Conservation (phyloP, 2,888 invertebrate species). For the Dexiosoma caninum region DNA sequence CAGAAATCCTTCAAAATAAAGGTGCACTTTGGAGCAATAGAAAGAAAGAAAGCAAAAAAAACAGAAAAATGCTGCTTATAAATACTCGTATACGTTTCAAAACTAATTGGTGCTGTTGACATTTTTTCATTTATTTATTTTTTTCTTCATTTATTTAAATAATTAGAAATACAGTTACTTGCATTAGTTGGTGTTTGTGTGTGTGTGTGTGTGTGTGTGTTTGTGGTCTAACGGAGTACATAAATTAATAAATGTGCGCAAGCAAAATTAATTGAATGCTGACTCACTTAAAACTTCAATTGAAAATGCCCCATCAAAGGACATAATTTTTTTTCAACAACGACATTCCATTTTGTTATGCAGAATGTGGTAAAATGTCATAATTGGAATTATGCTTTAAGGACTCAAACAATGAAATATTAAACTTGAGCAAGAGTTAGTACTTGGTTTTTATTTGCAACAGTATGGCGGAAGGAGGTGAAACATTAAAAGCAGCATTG, state of each 20-base stretch:
- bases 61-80: constrained; percentile 54
- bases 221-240: neutral
- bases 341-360: constrained; percentile 5
- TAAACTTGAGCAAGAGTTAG: neutral
- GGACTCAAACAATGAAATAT: neutral
- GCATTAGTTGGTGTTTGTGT: neutral
- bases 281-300: constrained; percentile 50
- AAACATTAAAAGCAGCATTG: too few relatives aligned
- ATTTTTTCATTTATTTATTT: constrained; percentile 63
- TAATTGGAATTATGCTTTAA: constrained; percentile 27
- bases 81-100: constrained; percentile 73
- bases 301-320: constrained; percentile 32
- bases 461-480: too few relatives aligned
- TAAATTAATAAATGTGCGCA: neutral
- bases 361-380: constrained; percentile 7
- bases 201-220: neutral
- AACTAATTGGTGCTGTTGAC: constrained; percentile 77
- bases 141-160: constrained; percentile 22
- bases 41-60: neutral
- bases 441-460: neutral
- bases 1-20: constrained; percentile 48
- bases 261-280: constrained; percentile 48
- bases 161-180: constrained; percentile 29
- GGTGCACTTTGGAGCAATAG: constrained; percentile 40
- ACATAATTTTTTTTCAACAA: constrained; percentile 35